Conservation (phyloP, 2,888 invertebrate genomes). For the Eupeodes latifasciatus region DNA sequence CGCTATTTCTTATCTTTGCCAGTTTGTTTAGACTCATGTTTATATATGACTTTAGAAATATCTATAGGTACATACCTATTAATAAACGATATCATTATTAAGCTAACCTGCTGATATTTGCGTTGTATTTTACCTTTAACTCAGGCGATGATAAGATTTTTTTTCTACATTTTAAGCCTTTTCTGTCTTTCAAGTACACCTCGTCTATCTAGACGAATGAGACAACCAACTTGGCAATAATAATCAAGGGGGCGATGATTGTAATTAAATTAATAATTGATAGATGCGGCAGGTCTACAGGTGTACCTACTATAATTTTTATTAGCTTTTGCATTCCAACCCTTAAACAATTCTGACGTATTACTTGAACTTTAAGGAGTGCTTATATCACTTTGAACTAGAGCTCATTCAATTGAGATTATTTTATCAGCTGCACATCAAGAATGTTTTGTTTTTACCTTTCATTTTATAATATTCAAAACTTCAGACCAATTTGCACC, state of each 20-base stretch:
- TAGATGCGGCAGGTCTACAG: too few relatives aligned
- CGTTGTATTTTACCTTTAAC: conserved; percentile 57
- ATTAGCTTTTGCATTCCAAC: too few relatives aligned
- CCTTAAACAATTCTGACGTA: too few relatives aligned
- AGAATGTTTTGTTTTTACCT: too few relatives aligned
- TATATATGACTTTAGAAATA: background rate
- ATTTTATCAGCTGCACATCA: too few relatives aligned
- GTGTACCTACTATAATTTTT: too few relatives aligned
- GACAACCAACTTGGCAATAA: background rate
- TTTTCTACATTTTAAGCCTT: conserved; percentile 29
- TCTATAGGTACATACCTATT: conserved; percentile 34
- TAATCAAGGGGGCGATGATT: background rate
- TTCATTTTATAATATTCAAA: too few relatives aligned
- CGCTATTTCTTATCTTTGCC: conserved; percentile 52
- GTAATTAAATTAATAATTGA: too few relatives aligned
- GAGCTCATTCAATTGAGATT: too few relatives aligned
- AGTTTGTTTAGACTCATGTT: conserved; percentile 60
- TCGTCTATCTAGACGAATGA: background rate
- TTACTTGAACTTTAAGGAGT: too few relatives aligned
- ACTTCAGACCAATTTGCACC: too few relatives aligned
- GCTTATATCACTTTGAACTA: too few relatives aligned
- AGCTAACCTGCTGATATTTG: conserved; percentile 75
- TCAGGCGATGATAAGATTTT: conserved; percentile 59
- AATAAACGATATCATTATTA: conserved; percentile 67
- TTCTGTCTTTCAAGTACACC: background rate